Base-by-base conservation (phyloP, 1,140 invertebrate genomes). In the Ips typographus region DNA sequence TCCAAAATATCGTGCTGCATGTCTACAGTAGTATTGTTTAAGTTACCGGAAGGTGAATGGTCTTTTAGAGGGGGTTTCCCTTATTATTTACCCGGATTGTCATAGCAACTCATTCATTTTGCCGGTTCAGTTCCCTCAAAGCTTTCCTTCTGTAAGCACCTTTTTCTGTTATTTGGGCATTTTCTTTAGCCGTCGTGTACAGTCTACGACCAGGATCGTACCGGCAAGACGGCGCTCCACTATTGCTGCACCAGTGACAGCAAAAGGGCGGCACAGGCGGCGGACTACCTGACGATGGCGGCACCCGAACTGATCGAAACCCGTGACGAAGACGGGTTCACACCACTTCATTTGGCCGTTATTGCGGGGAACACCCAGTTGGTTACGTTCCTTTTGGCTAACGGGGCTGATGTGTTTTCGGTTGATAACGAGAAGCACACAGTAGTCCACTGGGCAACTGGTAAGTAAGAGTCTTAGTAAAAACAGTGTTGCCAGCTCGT, bases 401-500 rank as follows among this genome's bases (percentile, higher is more conserved):
- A 90, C 67, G 89, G 90, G 39, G 95, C 95, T 5, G 91, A 97
- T 77, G 88, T 98, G 52, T 91, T 93, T 79, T 89, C 90, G 43
- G 85, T 91, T 61, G 97, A 99, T 81, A 89, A 94, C 77, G 96
- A 99, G 79, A 89, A 91, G 59, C 97, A 99, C 79, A 96, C 95
- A 1, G 91, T 94, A n/a, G 89, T 98, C 8, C 97, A 99, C 81
- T 99, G 97, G 97, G 96, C 97, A 2, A 96, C 94, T 73, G 95
- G 96, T 96, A 81, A 85, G 37, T 59, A 22, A 22, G 22, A 22
- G 0, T 22, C 22, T 22, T 22, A 22, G 22, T 22, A 22, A 22
- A 22, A 22, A 22, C 22, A 22, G 22, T 22, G 22, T 22, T 22
- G 22, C 22, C 22, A 22, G 22, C 22, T 22, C 22, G 22, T 22